Percentiles rank a stretch among this genome's conserved stretches.
Evolutionary conservation across 2,888 invertebrate species (phyloP).

Genomic region (Drosophila pullipes): DNA sequence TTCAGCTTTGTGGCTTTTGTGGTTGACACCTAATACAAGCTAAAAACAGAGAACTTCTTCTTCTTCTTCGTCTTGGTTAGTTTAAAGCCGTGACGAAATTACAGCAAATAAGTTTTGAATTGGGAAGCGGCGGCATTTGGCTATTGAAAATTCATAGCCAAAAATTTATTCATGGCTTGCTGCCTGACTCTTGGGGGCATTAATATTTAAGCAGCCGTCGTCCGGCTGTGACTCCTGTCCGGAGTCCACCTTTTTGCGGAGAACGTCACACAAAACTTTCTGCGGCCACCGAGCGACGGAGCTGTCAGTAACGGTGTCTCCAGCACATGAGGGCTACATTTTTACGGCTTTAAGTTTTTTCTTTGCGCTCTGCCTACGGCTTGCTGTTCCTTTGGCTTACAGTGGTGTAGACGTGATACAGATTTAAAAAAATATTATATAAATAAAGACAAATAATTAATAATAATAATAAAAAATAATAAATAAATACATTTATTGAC

Average conservation of each 20-base stretch:
- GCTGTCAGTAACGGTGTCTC: constrained; percentile 74
- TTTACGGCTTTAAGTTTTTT: constrained; percentile 67
- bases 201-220: constrained; percentile 75
- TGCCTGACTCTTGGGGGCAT: constrained; percentile 65
- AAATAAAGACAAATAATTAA: background rate
- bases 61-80: constrained; percentile 3
- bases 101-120: constrained; percentile 19
- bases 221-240: constrained; percentile 53
- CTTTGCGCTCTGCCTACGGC: constrained; percentile 25
- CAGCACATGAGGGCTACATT: constrained; percentile 68
- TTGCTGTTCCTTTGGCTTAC: background rate
- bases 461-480: background rate
- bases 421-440: background rate
- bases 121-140: background rate
- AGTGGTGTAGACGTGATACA: background rate
- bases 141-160: constrained; percentile 84
- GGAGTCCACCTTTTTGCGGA: constrained; percentile 65
- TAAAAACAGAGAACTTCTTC: constrained; percentile 4
- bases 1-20: constrained; percentile 31
- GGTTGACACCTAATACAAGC: constrained; percentile 65
- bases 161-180: constrained; percentile 82
- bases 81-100: constrained; percentile 64
- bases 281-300: constrained; percentile 28
- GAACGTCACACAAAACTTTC: constrained; percentile 66
- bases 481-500: background rate